Conservation (phyloP, 2,888 invertebrate species). For the Diarsia rubi region DNA sequence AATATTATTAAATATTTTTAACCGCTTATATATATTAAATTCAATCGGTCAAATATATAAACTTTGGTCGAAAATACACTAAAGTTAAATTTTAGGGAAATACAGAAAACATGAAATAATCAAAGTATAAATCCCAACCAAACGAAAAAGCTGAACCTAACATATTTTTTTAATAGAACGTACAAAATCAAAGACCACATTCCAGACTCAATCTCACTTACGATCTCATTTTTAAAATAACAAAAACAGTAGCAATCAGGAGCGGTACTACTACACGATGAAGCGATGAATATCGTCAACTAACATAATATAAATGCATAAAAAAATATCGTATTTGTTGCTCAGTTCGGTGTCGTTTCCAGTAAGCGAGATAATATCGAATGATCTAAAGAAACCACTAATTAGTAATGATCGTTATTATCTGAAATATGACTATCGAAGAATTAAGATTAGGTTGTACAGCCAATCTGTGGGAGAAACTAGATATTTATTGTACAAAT, state of each 20-base stretch:
- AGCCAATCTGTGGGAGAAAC: slow-evolving; percentile 6
- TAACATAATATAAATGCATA: neutral
- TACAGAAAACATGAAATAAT: neutral
- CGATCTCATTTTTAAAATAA: slow-evolving; percentile 8
- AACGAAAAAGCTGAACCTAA: neutral
- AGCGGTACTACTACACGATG: slow-evolving; percentile 34
- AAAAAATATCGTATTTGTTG: slow-evolving; percentile 43
- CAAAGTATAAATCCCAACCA: neutral
- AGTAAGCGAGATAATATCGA: slow-evolving; percentile 63
- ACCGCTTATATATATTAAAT: no score
- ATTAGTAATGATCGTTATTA: slow-evolving; percentile 63
- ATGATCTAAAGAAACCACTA: slow-evolving; percentile 48
- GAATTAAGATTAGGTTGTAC: slow-evolving; percentile 39
- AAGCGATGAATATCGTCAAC: slow-evolving; percentile 49
- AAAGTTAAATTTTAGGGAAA: neutral
- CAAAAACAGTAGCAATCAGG: slow-evolving; percentile 49
- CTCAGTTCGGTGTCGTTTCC: slow-evolving; percentile 54
- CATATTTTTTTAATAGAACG: neutral
- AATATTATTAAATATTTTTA: neutral
- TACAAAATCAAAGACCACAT: neutral
- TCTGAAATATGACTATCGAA: slow-evolving; percentile 54
- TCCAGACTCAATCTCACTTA: neutral
- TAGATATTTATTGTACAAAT: slow-evolving; percentile 15
- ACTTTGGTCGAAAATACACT: neutral
- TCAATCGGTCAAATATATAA: no score